Evolutionary conservation across 2,888 invertebrate genomes (phyloP).

Genomic region (Ctenicera cuprea): DNA sequence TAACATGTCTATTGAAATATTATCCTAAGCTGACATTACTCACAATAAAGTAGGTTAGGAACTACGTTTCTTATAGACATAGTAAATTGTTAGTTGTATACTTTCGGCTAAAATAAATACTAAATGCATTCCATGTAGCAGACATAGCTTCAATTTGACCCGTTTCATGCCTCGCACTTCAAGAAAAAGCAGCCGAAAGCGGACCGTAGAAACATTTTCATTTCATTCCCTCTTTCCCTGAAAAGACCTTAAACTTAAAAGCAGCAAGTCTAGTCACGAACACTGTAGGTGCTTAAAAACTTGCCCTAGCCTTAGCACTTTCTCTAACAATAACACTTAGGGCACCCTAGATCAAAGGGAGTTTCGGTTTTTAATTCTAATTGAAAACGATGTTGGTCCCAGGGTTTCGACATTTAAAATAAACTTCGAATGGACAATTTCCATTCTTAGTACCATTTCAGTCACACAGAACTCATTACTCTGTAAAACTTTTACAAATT

Average conservation of each 20-base stretch:
- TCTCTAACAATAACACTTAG: slow-evolving; percentile 40
- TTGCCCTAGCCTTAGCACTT: slow-evolving; percentile 40
- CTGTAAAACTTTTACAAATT: too few relatives aligned
- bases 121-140: slow-evolving; percentile 15
- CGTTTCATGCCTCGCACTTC: slow-evolving; percentile 31
- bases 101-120: background rate
- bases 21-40: too few relatives aligned
- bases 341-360: slow-evolving; percentile 29
- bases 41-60: too few relatives aligned
- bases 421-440: background rate
- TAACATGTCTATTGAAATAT: too few relatives aligned
- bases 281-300: slow-evolving; percentile 37
- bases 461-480: background rate
- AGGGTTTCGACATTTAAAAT: background rate
- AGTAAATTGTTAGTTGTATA: background rate
- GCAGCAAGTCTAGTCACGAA: slow-evolving; percentile 47
- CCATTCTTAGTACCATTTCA: background rate
- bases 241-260: slow-evolving; percentile 46
- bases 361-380: slow-evolving; percentile 18
- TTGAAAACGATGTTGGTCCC: slow-evolving; percentile 7
- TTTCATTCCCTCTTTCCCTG: slow-evolving; percentile 36
- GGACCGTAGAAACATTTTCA: slow-evolving; percentile 43
- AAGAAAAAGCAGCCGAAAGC: slow-evolving; percentile 28
- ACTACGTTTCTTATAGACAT: too few relatives aligned
- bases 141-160: slow-evolving; percentile 29